Base-by-base conservation (phyloP, 2,797 vertebrate species). In the Gallinago nigripennis region DNA sequence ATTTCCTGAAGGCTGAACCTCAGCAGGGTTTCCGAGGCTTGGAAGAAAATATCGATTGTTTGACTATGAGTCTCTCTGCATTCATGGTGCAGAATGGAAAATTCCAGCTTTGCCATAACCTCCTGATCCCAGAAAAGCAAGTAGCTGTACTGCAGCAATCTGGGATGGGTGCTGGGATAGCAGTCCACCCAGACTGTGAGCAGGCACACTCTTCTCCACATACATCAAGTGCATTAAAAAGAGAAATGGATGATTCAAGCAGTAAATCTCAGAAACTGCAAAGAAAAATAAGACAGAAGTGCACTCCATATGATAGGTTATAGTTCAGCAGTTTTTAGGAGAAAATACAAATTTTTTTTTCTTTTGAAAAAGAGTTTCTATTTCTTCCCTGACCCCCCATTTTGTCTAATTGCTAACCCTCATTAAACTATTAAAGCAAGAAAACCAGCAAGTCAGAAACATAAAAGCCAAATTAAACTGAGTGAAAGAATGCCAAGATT, bases 1-100 rank as follows among this genome's bases (percentile, higher is more conserved):
- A 97, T 97, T 98, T 98, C 86, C 94, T 48, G 41, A 95, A 94
- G 95, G 93, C 93, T 95, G 86, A 93, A 93, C 95, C 86, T 86
- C 92, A 71, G 73, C 90, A 95, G 95, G 92, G 91, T 96, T 98
- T 93, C 91, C 82, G 93, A 92, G 88, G 92, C 63, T 82, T 86
- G 64, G 86, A 95, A 94, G 57, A 77, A 95, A 96, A 95, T 91
- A 96, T 46, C 45, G 72, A 96, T 95, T 28, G 11, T 88, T 82
- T 50, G 30, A 96, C 95, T 95, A 82, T 61, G 61, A 96, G 84
- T 54, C 46, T 93, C 33, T 94, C 92, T 18, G 53, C 45, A 33
- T 86, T 96, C 92, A 94, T 5, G 8, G 85, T 2, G 17, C 56
- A 95, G 90, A 88, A 96, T 86, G 95, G 94, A 97, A 97, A 97